A percentile compares a stretch with the other conserved stretches of the same genome.
Conservation (phyloP, 1,140 invertebrate species). For the Brachionus asplanchnoidis region DNA sequence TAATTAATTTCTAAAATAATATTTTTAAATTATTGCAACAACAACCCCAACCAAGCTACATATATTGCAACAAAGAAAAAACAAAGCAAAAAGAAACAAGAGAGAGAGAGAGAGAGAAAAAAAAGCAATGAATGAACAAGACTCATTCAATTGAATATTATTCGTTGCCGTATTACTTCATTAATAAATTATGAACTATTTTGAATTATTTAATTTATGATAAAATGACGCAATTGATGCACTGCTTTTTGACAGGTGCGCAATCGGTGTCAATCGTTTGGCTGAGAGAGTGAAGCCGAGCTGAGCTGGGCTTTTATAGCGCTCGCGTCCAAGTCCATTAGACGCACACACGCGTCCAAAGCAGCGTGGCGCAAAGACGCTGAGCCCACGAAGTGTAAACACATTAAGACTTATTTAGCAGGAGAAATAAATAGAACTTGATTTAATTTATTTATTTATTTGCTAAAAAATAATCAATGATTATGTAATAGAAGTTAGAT, state of each 20-base stretch:
- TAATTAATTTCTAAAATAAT: slow-evolving; percentile 26
- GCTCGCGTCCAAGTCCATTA: not conserved
- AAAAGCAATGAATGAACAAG: not conserved
- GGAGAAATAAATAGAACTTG: not conserved
- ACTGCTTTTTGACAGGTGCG: not conserved
- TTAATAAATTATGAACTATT: slow-evolving; percentile 1
- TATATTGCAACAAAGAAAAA: not conserved
- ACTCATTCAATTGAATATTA: not conserved
- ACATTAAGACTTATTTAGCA: not conserved
- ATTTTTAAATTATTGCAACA: not conserved
- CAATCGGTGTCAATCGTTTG: not conserved
- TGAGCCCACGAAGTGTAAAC: not conserved
- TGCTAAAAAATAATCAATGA: not conserved
- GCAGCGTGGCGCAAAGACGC: not conserved
- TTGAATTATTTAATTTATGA: not conserved
- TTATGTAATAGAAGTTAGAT: not conserved
- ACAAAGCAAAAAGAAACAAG: too few relatives aligned
- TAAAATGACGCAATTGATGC: not conserved
- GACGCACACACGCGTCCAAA: not conserved
- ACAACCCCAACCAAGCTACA: not conserved
- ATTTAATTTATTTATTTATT: not conserved
- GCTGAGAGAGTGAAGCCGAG: not conserved
- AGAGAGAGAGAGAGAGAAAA: too few relatives aligned
- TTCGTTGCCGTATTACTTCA: not conserved
- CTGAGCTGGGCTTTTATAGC: not conserved